Percentiles rank a stretch among this genome's conserved stretches.
Evolutionary conservation across 2,888 invertebrate species (phyloP).

Genomic region (Synanthedon vespiformis): DNA sequence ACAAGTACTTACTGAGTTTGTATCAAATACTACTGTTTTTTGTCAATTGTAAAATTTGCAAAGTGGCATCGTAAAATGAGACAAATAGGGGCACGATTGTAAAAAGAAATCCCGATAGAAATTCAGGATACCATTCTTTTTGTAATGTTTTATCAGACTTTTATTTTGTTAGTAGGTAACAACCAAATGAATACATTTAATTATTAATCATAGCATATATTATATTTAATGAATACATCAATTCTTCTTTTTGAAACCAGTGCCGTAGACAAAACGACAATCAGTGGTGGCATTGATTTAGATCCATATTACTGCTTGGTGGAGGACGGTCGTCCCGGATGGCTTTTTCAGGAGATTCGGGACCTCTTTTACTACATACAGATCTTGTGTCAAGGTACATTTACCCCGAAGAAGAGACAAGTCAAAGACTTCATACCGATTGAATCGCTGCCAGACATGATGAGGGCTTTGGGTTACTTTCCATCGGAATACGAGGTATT

Average conservation of each 20-base stretch:
- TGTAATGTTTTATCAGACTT: no score
- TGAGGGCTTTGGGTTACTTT: constrained; percentile 81
- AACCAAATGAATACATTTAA: background rate
- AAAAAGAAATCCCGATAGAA: no score
- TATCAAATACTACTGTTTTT: background rate
- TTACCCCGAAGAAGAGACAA: constrained; percentile 70
- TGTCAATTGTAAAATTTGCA: no score
- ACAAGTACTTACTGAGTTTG: no score
- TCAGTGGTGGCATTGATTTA: constrained; percentile 67
- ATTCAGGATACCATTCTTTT: no score
- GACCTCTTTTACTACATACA: constrained; percentile 84
- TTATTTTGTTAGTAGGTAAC: background rate
- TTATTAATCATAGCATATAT: no score
- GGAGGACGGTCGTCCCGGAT: constrained; percentile 77
- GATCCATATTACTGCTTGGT: constrained; percentile 79
- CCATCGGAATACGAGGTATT: constrained; percentile 79
- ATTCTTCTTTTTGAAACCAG: constrained; percentile 23
- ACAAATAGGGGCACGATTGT: no score
- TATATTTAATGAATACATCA: no score
- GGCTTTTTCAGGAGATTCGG: constrained; percentile 78
- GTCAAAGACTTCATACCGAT: constrained; percentile 73
- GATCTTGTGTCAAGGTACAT: constrained; percentile 78
- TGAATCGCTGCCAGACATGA: constrained; percentile 77
- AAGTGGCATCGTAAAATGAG: no score
- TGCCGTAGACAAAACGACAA: constrained; percentile 58